phyloP scores from a whole-genome alignment of 2,113 vertebrate genomes.

The Amphiprion ocellaris region DNA sequence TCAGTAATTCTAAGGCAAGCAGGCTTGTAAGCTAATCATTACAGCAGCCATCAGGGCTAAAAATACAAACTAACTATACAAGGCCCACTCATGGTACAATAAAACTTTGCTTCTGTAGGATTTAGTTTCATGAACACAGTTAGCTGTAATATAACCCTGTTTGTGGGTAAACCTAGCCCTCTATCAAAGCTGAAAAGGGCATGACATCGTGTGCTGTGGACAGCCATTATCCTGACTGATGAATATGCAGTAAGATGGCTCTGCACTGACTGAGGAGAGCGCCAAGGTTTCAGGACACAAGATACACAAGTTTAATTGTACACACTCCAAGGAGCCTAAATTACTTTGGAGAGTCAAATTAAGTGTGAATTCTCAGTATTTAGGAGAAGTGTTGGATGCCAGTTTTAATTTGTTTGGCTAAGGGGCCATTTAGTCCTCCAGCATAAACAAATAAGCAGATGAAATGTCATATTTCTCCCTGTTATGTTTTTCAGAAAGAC shows the following conservation, averaged over 20 bases:
- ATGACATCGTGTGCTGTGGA: slow-evolving; percentile 9
- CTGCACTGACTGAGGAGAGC: slow-evolving; percentile 7
- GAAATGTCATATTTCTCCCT: slow-evolving; percentile 44
- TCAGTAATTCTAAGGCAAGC: slow-evolving; percentile 43
- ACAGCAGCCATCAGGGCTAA: slow-evolving; percentile 41
- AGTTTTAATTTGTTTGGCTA: slow-evolving; percentile 47
- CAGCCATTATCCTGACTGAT: slow-evolving; percentile 56
- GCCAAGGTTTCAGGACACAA: slow-evolving; percentile 47
- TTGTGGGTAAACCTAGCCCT: slow-evolving; percentile 47
- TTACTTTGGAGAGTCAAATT: slow-evolving; percentile 50
- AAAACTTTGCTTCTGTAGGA: slow-evolving; percentile 27
- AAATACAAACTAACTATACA: slow-evolving; percentile 48
- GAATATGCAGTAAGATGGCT: slow-evolving; percentile 41
- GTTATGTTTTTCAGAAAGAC: slow-evolving; percentile 22
- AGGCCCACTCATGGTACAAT: slow-evolving; percentile 25
- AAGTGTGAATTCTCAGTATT: slow-evolving; percentile 54
- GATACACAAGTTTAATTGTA: slow-evolving; percentile 41
- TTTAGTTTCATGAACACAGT: slow-evolving; percentile 56
- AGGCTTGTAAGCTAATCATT: slow-evolving; percentile 59
- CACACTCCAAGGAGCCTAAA: slow-evolving; percentile 34
- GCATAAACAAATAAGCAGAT: slow-evolving; percentile 57
- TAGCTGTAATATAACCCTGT: slow-evolving; percentile 50
- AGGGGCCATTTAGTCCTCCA: slow-evolving; percentile 41
- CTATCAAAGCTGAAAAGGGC: slow-evolving; percentile 32
- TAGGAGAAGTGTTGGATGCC: slow-evolving; percentile 34